Base-by-base conservation (phyloP, 2,113 vertebrate species). In the Plecturocebus donacophilus region DNA sequence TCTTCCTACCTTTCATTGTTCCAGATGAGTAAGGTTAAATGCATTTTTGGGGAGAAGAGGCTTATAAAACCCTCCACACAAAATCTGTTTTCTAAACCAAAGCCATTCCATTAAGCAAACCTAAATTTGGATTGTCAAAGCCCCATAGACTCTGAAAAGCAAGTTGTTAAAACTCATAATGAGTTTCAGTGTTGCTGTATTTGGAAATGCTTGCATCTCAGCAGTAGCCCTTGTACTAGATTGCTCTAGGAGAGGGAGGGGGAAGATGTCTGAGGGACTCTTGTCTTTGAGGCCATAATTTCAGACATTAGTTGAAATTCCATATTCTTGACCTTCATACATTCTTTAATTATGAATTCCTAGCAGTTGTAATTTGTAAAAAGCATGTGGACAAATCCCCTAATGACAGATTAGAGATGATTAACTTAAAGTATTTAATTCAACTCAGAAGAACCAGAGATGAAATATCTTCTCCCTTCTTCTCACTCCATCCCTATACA, bases 351-450 rank as follows among this genome's bases (percentile, higher is more conserved):
- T 14, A 13, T 4, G 73, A 45, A 96, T 97, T 96, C 90, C 97
- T 92, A 96, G 56, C 96, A 97, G 91, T 80, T 47, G 0, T 96
- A 97, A 94, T 98, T 97, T 98, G 89, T 96, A 68, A 86, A 97
- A 97, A 95, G 58, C 56, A 88, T 68, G 4, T 71, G 35, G 91
- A 92, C 92, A 96, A 94, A 97, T 97, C 97, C 95, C 97, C 92
- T 94, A 95, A 97, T 96, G 97, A 92, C 94, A 76, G 42, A 56
- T 94, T 95, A 80, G 9, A 97, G 80, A 96, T 97, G 92, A 98
- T 97, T 97, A 97, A 98, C 98, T 97, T 95, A 97, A 96, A 96
- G 73, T 98, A 96, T 96, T 98, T 97, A 97, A 98, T 98, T 98
- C 97, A 96, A 95, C 91, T 98, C 81, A 88, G 87, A 30, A 97